Conservation (phyloP, 2,888 invertebrate species). For the Tiliacea citrago region DNA sequence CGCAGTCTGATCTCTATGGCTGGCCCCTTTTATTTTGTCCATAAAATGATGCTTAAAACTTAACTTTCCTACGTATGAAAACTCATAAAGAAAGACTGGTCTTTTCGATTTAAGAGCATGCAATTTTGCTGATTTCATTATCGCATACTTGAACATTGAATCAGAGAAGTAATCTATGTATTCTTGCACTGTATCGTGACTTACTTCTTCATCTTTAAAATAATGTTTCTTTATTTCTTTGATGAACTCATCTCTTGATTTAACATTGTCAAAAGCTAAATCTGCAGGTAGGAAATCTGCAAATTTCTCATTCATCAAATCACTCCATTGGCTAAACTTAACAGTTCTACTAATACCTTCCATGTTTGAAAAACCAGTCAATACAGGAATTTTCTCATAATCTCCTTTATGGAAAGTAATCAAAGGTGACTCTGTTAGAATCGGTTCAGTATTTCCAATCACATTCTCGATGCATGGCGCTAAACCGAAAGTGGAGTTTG, state of each 20-base stretch:
- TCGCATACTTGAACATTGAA: conserved; percentile 84
- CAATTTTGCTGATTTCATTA: conserved; percentile 82
- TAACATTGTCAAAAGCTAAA: conserved; percentile 74
- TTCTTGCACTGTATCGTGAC: conserved; percentile 73
- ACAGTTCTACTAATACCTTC: conserved; percentile 84
- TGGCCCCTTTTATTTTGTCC: conserved; percentile 83
- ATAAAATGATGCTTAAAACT: conserved; percentile 81
- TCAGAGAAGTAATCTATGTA: conserved; percentile 86
- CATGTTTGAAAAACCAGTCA: conserved; percentile 85
- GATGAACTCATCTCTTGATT: conserved; percentile 72
- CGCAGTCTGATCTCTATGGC: conserved; percentile 85
- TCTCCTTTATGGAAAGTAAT: conserved; percentile 78
- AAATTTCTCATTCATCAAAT: conserved; percentile 85
- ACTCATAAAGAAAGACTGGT: conserved; percentile 83
- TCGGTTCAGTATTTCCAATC: conserved; percentile 74
- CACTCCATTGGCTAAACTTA: conserved; percentile 81
- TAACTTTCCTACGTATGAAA: conserved; percentile 82
- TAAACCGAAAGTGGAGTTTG: conserved; percentile 86
- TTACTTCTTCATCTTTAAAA: conserved; percentile 79
- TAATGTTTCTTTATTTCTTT: conserved; percentile 77
- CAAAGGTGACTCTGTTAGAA: conserved; percentile 83
- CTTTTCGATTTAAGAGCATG: conserved; percentile 73
- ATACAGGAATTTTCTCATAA: conserved; percentile 76
- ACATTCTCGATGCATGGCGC: conserved; percentile 84
- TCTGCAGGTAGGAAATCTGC: conserved; percentile 83